Percentiles rank a stretch among this genome's conserved stretches.
These are phyloP conservation scores for Oxytorus armatus DNA, from an alignment of 2,888 invertebrate species.

Conservation along the genomic window DNA sequence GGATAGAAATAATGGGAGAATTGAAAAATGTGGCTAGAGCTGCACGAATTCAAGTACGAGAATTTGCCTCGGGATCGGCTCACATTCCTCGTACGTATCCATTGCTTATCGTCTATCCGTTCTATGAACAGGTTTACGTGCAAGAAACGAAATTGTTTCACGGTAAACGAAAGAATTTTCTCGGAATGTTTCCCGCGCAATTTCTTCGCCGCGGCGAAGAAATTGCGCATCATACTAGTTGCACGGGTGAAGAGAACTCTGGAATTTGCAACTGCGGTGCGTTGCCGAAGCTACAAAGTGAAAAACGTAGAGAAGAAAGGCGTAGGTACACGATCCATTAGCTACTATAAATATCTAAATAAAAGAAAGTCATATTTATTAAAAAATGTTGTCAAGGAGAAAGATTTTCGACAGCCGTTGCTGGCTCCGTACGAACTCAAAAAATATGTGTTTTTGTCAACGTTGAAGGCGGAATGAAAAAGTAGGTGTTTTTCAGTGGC, in stretches of 20 bases:
- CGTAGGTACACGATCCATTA: too few relatives aligned
- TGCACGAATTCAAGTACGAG: neutral
- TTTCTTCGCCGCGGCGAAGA: too few relatives aligned
- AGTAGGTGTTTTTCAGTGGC: too few relatives aligned
- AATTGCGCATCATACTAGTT: neutral
- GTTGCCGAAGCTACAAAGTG: neutral
- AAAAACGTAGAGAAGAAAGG: neutral
- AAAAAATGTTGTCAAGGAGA: too few relatives aligned
- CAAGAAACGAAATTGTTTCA: too few relatives aligned
- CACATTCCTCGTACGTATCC: neutral
- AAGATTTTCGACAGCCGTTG: too few relatives aligned
- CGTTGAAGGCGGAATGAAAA: too few relatives aligned
- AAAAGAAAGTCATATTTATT: too few relatives aligned
- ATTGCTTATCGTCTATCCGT: neutral
- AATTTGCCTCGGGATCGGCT: neutral
- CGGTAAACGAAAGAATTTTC: neutral
- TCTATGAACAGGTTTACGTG: too few relatives aligned
- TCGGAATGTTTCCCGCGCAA: neutral
- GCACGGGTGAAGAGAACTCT: neutral
- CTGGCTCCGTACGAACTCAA: too few relatives aligned
- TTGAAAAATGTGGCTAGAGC: neutral
- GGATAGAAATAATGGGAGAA: slow-evolving; percentile 7
- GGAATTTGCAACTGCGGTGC: neutral
- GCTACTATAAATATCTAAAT: too few relatives aligned
- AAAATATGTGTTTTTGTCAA: too few relatives aligned